Conservation (phyloP, 37 sponge, comb jelly and placozoan genomes). For the Trichoplax adhaerens region DNA sequence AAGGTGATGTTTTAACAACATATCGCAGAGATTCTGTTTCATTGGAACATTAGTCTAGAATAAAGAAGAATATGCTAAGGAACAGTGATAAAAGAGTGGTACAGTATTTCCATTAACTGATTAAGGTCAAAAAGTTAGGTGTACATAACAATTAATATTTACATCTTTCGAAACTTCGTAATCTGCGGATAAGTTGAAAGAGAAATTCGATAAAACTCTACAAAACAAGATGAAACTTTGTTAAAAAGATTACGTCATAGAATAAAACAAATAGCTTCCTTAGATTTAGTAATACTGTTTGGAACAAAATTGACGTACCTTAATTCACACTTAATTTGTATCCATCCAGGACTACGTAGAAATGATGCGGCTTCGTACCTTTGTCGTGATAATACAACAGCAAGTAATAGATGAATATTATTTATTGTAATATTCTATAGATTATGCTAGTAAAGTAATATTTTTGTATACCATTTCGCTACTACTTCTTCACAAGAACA, state of each 20-base stretch:
- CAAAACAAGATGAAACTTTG: neutral
- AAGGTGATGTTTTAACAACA: constrained; percentile 13
- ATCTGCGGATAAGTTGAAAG: constrained; percentile 9
- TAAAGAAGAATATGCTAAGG: too few relatives aligned
- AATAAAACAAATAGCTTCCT: neutral
- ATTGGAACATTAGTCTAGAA: neutral
- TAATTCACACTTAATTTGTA: constrained; percentile 32
- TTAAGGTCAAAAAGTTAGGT: neutral
- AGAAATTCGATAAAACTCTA: constrained; percentile 1
- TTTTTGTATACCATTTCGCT: neutral
- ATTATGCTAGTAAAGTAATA: too few relatives aligned
- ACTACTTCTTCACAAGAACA: constrained; percentile 13
- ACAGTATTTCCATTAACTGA: neutral
- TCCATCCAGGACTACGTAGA: constrained; percentile 27
- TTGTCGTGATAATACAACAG: too few relatives aligned
- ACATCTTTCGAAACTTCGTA: constrained; percentile 3
- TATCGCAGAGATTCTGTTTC: constrained; percentile 8
- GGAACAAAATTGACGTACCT: neutral
- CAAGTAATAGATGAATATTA: too few relatives aligned
- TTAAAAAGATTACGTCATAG: neutral
- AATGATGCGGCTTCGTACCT: constrained; percentile 24
- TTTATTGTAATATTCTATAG: too few relatives aligned
- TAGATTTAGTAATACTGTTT: neutral
- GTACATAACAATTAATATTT: constrained; percentile 1
- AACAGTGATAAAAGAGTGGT: neutral